phyloP scores from a whole-genome alignment of 2,113 vertebrate species.

The Carassius carassius region DNA sequence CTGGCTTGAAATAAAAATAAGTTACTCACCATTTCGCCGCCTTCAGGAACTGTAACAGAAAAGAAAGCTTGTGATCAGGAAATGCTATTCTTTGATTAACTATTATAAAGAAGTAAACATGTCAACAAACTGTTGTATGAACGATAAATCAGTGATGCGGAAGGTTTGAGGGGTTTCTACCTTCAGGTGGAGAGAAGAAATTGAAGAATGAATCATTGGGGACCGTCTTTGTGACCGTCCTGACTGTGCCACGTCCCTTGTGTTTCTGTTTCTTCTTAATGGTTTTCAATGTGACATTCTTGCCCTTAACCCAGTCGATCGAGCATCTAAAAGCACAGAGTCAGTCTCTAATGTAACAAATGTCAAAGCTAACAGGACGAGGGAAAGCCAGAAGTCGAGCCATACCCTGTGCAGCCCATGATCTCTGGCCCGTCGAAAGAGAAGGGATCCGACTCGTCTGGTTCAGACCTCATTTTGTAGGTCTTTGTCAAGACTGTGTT shows the following conservation, averaged over 20 bases:
- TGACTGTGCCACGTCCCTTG: constrained; percentile 96
- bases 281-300: constrained; percentile 97
- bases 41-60: constrained; percentile 85
- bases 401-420: constrained; percentile 94
- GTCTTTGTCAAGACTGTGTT: constrained; percentile 93
- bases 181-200: constrained; percentile 97
- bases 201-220: constrained; percentile 99
- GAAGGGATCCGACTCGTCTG: constrained; percentile 94
- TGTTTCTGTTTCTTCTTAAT: constrained; percentile 99
- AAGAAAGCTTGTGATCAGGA: not conserved
- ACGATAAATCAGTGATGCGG: no score
- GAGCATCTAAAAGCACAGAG: constrained; percentile 79
- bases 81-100: not conserved
- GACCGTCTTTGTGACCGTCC: constrained; percentile 97
- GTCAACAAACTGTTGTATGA: not conserved
- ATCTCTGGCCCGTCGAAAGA: constrained; percentile 99
- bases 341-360: no score
- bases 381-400: not conserved
- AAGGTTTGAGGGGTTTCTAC: constrained; percentile 58
- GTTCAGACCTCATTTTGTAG: constrained; percentile 97
- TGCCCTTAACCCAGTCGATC: constrained; percentile 98
- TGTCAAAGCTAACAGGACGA: not conserved
- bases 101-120: not conserved
- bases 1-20: not conserved
- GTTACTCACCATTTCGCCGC: constrained; percentile 89